phyloP scores from a whole-genome alignment of 2,888 invertebrate genomes.

The Catonia carolina region DNA sequence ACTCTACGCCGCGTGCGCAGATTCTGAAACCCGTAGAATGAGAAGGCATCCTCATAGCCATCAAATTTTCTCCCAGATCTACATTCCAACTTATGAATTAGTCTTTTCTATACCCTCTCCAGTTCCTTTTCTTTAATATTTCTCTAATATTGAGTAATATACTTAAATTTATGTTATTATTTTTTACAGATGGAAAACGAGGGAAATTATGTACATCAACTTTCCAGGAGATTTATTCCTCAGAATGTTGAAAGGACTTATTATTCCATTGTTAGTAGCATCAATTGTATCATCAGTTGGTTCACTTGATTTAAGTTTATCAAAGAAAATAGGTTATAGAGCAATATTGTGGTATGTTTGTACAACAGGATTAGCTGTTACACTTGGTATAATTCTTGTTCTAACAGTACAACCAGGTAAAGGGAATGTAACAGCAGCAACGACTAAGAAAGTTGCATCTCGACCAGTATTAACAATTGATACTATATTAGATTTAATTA shows the following conservation, averaged over 20 bases:
- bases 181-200: conserved; percentile 56
- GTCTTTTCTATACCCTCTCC: too few relatives aligned
- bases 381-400: conserved; percentile 85
- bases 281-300: conserved; percentile 91
- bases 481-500: conserved; percentile 83
- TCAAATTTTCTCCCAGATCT: too few relatives aligned
- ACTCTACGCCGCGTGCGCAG: too few relatives aligned
- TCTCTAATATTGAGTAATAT: too few relatives aligned
- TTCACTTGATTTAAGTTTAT: conserved; percentile 81
- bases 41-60: too few relatives aligned
- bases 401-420: conserved; percentile 78
- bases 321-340: conserved; percentile 78
- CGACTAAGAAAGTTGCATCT: conserved; percentile 18
- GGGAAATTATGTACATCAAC: conserved; percentile 90
- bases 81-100: too few relatives aligned
- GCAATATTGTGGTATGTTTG: conserved; percentile 87
- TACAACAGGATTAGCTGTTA: conserved; percentile 86
- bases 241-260: conserved; percentile 91
- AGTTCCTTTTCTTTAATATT: too few relatives aligned
- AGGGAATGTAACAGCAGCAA: conserved; percentile 26
- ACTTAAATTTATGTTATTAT: too few relatives aligned
- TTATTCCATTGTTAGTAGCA: conserved; percentile 84
- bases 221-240: conserved; percentile 93
- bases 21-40: too few relatives aligned
- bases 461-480: conserved; percentile 75